These are phyloP conservation scores for Druceiella hillmani DNA, from an alignment of 2,888 invertebrate genomes.

Conservation along the genomic window DNA sequence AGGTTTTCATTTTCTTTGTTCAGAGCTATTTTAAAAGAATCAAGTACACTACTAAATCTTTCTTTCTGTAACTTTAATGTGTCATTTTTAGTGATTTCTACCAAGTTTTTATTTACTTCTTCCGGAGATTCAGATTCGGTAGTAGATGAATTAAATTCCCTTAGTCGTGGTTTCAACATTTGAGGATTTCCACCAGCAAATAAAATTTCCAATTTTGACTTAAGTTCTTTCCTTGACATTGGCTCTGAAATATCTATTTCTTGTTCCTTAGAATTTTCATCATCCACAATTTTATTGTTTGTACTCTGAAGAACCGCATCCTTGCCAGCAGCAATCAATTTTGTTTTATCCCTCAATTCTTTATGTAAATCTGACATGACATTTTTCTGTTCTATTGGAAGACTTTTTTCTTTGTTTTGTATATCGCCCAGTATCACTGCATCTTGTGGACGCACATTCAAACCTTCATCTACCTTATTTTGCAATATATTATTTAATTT, in stretches of 20 bases:
- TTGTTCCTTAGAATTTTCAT: constrained; percentile 23
- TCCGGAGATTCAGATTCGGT: constrained; percentile 28
- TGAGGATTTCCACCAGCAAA: constrained; percentile 37
- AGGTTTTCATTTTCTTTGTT: constrained; percentile 39
- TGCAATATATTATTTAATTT: constrained; percentile 42
- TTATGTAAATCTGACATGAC: too few relatives aligned
- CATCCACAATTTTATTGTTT: constrained; percentile 22
- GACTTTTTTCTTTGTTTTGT: too few relatives aligned
- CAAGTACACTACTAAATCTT: constrained; percentile 40
- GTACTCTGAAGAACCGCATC: too few relatives aligned
- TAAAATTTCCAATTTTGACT: constrained; percentile 40
- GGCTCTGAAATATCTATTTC: constrained; percentile 31
- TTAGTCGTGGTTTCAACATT: constrained; percentile 33
- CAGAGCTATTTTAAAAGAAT: constrained; percentile 40
- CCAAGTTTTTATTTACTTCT: constrained; percentile 32
- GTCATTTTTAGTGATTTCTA: constrained; percentile 41
- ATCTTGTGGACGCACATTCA: neutral
- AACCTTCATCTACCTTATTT: constrained; percentile 29
- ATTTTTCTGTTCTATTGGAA: too few relatives aligned
- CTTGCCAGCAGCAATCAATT: too few relatives aligned
- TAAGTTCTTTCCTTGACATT: constrained; percentile 39
- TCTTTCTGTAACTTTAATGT: constrained; percentile 43
- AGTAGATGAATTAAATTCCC: constrained; percentile 39
- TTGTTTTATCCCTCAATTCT: too few relatives aligned
- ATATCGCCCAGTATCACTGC: too few relatives aligned